Evolutionary conservation across 2,888 invertebrate genomes (phyloP), one percentile per base, ranked within the genome.

Genomic region (Drosophila bunnanda): DNA sequence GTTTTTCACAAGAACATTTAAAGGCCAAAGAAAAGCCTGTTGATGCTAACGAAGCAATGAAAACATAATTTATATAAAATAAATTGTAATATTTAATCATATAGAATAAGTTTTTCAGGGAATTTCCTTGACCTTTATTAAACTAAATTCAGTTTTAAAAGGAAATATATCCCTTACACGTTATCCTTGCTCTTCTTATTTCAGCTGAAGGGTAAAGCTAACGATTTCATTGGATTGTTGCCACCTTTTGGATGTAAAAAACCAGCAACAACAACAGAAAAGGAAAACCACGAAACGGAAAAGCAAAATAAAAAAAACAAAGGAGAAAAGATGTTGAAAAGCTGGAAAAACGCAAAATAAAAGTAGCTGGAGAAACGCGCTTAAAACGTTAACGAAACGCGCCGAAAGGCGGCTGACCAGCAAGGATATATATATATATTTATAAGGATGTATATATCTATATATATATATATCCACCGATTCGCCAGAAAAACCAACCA

Each of bases 221-320:
- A 77, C 86, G 72, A 85, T 72, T 79, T 77, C 67, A 79, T 85
- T 75, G 77, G 79, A 48, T 67, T 55, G 38, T 28, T 52, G 44
- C 39, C 71, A 56, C 39, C 38, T 62, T 55, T 17, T 34, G 15
- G 28, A 22, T 22, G 28, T 53, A 15, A 17, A 32, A 36, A 4
- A 34, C 17, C 39, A 39, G 9, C 38, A 55, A 25, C 2, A 25
- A 9, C 9, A 44, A 44, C 25, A 20, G 10, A 43, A 56, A 32
- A 46, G 4, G n/a, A 4, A 50, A 48, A 39, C 52, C 13, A 32
- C 13, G 6, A 6, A 22, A 46, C 44, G 36, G 46, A 34, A 32
- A 41, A 44, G 25, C 25, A 4, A 3, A 25, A 41, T 41, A 39
- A 25, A 39, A 39, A 54, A 32, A 10, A 10, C 8, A 3, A 2